Evolutionary conservation across 2,888 invertebrate genomes (phyloP).

Genomic region (Acrobeloides nanus): DNA sequence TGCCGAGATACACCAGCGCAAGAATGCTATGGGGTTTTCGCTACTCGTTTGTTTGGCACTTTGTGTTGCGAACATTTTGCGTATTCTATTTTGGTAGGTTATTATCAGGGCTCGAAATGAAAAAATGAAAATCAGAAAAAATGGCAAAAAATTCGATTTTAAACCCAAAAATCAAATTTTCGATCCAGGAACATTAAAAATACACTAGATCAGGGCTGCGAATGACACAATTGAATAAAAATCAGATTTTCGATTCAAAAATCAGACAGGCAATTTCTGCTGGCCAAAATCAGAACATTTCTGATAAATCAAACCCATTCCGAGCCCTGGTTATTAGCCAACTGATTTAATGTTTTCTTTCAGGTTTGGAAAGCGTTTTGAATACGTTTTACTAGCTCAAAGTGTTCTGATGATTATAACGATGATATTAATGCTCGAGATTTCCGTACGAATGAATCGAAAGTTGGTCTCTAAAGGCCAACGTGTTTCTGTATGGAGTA

Average conservation of each 20-base stretch:
- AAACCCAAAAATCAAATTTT: no score
- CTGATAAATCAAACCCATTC: no score
- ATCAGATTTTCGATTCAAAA: no score
- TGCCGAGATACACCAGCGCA: conserved; percentile 70
- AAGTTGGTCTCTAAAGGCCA: conserved; percentile 39
- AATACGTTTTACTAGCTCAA: conserved; percentile 84
- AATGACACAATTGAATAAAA: no score
- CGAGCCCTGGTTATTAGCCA: conserved; percentile 1
- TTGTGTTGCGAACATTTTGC: conserved; percentile 85
- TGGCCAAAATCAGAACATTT: no score
- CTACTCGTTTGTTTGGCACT: conserved; percentile 89
- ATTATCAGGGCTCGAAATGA: no score
- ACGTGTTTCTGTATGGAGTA: conserved; percentile 45
- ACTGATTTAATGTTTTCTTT: conserved; percentile 49
- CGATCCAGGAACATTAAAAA: no score
- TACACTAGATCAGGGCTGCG: no score
- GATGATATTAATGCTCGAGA: conserved; percentile 64
- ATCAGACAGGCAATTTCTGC: no score
- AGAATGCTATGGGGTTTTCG: conserved; percentile 71
- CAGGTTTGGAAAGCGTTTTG: conserved; percentile 97
- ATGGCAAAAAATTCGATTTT: no score
- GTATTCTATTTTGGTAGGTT: conserved; percentile 95
- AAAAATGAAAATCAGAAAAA: no score
- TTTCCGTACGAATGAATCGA: conserved; percentile 50
- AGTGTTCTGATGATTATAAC: conserved; percentile 92